Base-by-base conservation (phyloP, 2,113 vertebrate genomes). In the Eupsittula cactorum region DNA sequence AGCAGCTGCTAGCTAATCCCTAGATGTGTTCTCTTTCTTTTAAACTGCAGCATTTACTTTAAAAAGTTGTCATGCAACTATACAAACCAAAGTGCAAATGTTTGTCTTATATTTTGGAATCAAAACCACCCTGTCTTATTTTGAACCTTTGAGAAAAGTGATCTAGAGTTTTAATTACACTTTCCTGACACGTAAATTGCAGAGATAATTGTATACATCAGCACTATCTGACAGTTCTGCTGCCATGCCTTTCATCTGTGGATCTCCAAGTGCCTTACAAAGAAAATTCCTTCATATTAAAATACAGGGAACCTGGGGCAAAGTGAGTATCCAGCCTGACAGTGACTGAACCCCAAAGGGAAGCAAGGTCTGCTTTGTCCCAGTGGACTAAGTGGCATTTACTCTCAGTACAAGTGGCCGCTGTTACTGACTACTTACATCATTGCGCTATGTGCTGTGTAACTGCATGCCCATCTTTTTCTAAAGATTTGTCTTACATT, bases 181-280 rank as follows among this genome's bases (percentile, higher is more conserved):
- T 92, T 93, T 23, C 41, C 73, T 93, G 82, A 82, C 90, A 37
- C 4, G 52, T 90, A 92, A 95, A 94, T 94, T 94, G 80, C 83
- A 41, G 73, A 93, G 82, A 78, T 93, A 86, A 93, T 94, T 92
- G 90, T 75, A 55, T 59, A 69, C 63, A 55, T 93, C 82, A 89
- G 65, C 39, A 5, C 27, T 65, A 84, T 95, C 93, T 96, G 93
- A 96, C 94, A 93, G 50, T 95, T 96, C 85, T 95, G 76, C 64
- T 82, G 46, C 91, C 2, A 0, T 79, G 83, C 55, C 89, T 94
- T 96, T 97, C 85, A 86, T 96, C 88, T 95, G 1, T 74, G 65
- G 68, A 64, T 92, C 80, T 94, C 55, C n/a, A 49, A 75, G 76
- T 70, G 64, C 55, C 69, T 75, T 71, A 60, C 68, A 94, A 90